A percentile compares a stretch with the other conserved stretches of the same genome.
Conservation (phyloP, 2,888 invertebrate species). For the Tenthredo notha region DNA sequence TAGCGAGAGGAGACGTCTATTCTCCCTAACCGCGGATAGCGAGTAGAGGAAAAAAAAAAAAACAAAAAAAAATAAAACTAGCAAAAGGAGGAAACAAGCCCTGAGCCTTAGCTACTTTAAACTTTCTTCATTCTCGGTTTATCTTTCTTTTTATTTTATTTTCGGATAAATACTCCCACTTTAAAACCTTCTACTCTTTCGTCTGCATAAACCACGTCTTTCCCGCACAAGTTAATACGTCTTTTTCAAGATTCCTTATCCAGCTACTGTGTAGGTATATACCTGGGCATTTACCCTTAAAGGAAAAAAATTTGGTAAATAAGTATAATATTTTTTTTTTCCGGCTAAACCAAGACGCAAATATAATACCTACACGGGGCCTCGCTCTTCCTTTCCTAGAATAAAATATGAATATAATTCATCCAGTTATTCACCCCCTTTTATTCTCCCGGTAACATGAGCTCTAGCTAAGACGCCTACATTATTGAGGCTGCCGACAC, state of each 20-base stretch:
- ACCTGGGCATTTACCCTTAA: not conserved
- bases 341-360: not conserved
- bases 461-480: conserved; percentile 21
- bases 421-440: conserved; percentile 23
- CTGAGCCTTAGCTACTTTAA: conserved; percentile 6
- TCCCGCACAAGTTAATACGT: not conserved
- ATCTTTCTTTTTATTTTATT: conserved; percentile 8
- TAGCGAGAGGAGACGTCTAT: not conserved
- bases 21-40: not conserved
- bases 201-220: not conserved
- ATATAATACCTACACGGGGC: not conserved
- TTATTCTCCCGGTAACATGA: conserved; percentile 23
- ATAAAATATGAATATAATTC: conserved; percentile 36
- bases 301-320: not conserved
- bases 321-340: conserved; percentile 9
- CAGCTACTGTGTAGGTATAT: not conserved
- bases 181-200: not conserved
- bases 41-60: not conserved
- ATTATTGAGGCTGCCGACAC: conserved; percentile 12
- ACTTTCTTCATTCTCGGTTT: conserved; percentile 39
- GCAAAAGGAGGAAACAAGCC: not conserved
- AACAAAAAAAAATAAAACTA: not conserved
- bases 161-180: not conserved
- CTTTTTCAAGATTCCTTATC: not conserved
- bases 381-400: not conserved